These are phyloP conservation scores for Festucalex cinctus DNA, from an alignment of 2,113 vertebrate species.

Conservation along the genomic window DNA sequence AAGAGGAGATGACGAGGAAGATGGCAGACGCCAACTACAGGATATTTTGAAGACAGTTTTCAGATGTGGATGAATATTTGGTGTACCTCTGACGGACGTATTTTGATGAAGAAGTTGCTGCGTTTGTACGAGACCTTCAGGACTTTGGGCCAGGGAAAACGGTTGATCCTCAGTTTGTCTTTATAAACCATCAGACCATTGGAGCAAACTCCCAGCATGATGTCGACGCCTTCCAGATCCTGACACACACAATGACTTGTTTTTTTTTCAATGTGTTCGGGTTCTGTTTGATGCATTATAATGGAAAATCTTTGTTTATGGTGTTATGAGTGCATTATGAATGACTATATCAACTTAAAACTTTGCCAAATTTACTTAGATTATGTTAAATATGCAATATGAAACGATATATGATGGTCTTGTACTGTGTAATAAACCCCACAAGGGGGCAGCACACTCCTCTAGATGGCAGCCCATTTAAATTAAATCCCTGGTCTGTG, in stretches of 20 bases:
- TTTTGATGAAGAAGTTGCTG: conserved; percentile 98
- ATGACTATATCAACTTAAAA: too few species aligned
- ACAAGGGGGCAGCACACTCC: conserved; percentile 35
- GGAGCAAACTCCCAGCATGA: conserved; percentile 94
- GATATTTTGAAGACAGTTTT: not conserved
- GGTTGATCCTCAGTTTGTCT: conserved; percentile 96
- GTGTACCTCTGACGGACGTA: conserved; percentile 89
- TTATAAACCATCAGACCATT: conserved; percentile 96
- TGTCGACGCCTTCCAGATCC: conserved; percentile 96
- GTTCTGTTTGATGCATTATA: too few species aligned
- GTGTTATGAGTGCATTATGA: too few species aligned
- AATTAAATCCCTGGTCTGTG: conserved; percentile 51
- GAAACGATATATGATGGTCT: not conserved
- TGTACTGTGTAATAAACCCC: conserved; percentile 21
- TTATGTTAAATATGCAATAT: not conserved
- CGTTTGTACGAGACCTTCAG: conserved; percentile 97
- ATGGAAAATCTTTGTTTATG: too few species aligned
- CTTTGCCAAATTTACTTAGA: too few species aligned
- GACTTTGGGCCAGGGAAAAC: conserved; percentile 98
- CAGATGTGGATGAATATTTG: not conserved
- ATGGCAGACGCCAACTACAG: not conserved
- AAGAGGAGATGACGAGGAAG: not conserved
- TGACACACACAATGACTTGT: conserved; percentile 36
- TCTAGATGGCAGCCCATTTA: conserved; percentile 4
- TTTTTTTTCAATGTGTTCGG: too few species aligned